A percentile compares a stretch with the other conserved stretches of the same genome.
These are phyloP conservation scores for Psilopogon haemacephalus DNA, from an alignment of 2,113 vertebrate species.

Conservation along the genomic window DNA sequence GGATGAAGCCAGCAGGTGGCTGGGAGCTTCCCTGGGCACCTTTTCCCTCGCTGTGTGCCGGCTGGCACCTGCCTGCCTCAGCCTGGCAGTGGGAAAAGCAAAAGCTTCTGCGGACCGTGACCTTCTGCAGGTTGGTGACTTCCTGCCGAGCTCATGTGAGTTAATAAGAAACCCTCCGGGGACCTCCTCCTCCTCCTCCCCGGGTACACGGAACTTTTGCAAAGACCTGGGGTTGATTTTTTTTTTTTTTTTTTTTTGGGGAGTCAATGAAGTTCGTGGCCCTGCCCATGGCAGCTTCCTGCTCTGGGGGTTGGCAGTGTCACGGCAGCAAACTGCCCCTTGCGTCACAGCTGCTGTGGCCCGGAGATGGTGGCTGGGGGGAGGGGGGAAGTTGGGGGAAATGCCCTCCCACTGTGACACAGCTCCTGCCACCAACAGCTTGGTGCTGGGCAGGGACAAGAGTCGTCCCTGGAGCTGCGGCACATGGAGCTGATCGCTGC, in stretches of 20 bases:
- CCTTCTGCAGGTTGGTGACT: neutral
- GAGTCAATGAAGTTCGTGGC: fast-evolving
- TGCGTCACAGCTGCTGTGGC: neutral
- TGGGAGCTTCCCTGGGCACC: neutral
- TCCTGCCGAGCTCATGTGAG: neutral
- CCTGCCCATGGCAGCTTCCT: neutral
- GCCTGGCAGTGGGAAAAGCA: neutral
- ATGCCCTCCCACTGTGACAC: neutral
- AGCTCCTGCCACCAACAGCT: neutral
- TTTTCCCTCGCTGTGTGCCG: fast-evolving
- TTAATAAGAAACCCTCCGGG: neutral
- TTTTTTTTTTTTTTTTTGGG: neutral
- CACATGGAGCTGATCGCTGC: fast-evolving
- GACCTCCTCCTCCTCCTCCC: neutral
- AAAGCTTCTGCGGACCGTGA: neutral
- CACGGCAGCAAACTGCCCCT: neutral
- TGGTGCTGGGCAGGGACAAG: fast-evolving
- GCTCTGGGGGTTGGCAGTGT: neutral
- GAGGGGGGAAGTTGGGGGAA: neutral
- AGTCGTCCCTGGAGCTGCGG: fast-evolving
- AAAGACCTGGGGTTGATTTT: neutral
- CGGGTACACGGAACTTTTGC: neutral
- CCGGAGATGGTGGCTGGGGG: neutral
- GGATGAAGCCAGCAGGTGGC: neutral
- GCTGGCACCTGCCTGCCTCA: neutral